Evolutionary conservation across 2,888 invertebrate species (phyloP), one percentile per base, ranked within the genome.

Genomic region (Lingula anatina): DNA sequence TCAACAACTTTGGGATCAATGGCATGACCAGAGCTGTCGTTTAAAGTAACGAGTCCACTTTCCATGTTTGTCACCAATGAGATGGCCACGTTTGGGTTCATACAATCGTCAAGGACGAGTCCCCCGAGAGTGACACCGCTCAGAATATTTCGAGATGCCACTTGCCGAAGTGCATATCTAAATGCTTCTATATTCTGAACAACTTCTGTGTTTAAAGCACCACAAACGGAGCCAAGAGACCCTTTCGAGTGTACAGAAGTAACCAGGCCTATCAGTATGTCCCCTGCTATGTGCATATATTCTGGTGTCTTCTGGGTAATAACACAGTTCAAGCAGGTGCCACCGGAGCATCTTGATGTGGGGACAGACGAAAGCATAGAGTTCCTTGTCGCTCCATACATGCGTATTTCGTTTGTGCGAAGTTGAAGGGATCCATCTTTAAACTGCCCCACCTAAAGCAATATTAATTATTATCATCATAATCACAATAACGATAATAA

Each of bases 201-300:
- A 1, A 45, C 61, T 57, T 47, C 44, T 2, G 26, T 51, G 28
- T 50, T 43, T 21, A 65, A 54, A n/a, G 31, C 20, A 4, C 68
- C 70, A 54, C 73, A 73, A 7, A 56, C 55, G 3, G 65, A 40
- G 3, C 60, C 54, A 5, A 42, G 46, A 0, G 21, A 26, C 0
- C 65, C 68, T 5, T 40, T 24, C 7, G 51, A 27, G 48, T 71
- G 73, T 5, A 71, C 51, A 26, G 67, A 63, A 54, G 71, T 70
- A 12, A 68, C 49, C 15, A 67, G 65, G 43, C 58, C 62, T 37
- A 71, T 53, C 36, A 70, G 51, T 5, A 71, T 53, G 47, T 70
- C 66, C n/a, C 71, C 71, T 24, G 59, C 57, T 5, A 59, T 53
- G 53, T 64, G 68, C 47, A 66, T 57, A 46, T n/a, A n/a, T n/a